phyloP scores from a whole-genome alignment of 2,888 invertebrate genomes.

The Agapostemon virescens region DNA sequence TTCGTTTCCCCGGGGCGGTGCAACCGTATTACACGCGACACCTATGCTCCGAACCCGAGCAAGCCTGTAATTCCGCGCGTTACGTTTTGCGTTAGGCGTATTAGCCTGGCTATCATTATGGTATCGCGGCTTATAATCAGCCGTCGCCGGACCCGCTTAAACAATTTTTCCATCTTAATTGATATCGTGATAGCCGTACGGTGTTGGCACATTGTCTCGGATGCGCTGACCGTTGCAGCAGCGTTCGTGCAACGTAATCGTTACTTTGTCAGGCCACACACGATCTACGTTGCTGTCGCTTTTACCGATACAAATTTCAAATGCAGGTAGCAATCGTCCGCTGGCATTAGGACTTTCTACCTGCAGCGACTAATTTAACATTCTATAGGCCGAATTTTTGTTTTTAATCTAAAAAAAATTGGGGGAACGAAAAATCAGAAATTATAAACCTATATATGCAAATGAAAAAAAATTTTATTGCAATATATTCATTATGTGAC shows the following conservation, averaged over 20 bases:
- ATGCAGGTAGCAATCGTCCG: background rate
- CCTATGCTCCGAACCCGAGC: slow-evolving; percentile 28
- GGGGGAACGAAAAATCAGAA: no score
- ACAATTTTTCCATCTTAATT: slow-evolving; percentile 39
- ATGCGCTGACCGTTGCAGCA: background rate
- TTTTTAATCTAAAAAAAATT: no score
- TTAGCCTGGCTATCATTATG: slow-evolving; percentile 60
- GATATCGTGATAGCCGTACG: slow-evolving; percentile 27
- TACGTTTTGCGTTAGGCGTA: slow-evolving; percentile 61
- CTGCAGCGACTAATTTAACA: no score
- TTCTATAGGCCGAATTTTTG: no score
- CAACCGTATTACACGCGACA: slow-evolving; percentile 62
- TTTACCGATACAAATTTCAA: background rate
- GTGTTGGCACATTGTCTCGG: slow-evolving; percentile 6
- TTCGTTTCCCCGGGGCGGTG: slow-evolving; percentile 34
- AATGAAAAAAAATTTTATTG: no score
- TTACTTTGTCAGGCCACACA: background rate
- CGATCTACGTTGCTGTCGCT: background rate
- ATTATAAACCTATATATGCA: no score
- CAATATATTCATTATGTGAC: no score
- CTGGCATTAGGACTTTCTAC: no score
- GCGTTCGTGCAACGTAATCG: background rate
- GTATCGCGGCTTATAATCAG: slow-evolving; percentile 47
- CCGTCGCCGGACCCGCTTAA: slow-evolving; percentile 30
- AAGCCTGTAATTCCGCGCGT: slow-evolving; percentile 57